Percentiles rank a stretch among this genome's conserved stretches.
These are phyloP conservation scores for Nasonia oneida DNA, from an alignment of 2,888 invertebrate genomes.

Conservation along the genomic window DNA sequence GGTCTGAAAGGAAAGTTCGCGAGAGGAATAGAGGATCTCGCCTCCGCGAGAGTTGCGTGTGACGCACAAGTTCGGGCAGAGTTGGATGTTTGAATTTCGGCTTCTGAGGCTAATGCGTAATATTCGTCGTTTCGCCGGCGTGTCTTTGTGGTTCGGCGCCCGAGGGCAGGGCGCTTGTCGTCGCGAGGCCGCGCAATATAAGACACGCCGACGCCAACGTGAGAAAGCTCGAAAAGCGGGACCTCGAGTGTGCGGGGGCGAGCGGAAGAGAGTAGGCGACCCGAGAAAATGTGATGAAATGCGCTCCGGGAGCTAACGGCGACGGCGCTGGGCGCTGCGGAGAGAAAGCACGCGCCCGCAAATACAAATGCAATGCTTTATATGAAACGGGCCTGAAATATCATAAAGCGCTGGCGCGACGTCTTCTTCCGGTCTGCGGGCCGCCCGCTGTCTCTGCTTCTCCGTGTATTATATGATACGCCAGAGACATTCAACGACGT, in stretches of 20 bases:
- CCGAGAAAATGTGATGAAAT: slow-evolving; percentile 25
- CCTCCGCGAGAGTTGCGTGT: too few relatives aligned
- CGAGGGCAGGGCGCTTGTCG: not conserved
- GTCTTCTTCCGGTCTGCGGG: not conserved
- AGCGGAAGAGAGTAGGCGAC: not conserved
- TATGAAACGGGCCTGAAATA: not conserved
- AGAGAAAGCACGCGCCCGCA: not conserved
- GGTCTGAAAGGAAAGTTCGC: too few relatives aligned
- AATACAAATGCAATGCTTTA: not conserved
- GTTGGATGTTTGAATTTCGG: not conserved
- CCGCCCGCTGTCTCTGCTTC: not conserved
- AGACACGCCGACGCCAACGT: not conserved
- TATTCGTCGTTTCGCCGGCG: not conserved
- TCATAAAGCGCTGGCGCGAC: not conserved
- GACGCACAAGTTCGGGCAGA: too few relatives aligned
- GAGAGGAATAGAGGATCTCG: too few relatives aligned
- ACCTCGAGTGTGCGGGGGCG: not conserved
- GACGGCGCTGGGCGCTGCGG: not conserved
- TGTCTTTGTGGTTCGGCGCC: not conserved
- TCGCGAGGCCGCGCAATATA: not conserved
- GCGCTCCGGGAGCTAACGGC: not conserved
- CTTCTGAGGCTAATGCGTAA: not conserved
- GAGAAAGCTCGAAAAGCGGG: not conserved
- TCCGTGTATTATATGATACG: not conserved
- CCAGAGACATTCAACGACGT: not conserved